Evolutionary conservation across 2,113 vertebrate genomes (phyloP), one percentile per base, ranked within the genome.

Genomic region (Cephalopholis sonnerati): DNA sequence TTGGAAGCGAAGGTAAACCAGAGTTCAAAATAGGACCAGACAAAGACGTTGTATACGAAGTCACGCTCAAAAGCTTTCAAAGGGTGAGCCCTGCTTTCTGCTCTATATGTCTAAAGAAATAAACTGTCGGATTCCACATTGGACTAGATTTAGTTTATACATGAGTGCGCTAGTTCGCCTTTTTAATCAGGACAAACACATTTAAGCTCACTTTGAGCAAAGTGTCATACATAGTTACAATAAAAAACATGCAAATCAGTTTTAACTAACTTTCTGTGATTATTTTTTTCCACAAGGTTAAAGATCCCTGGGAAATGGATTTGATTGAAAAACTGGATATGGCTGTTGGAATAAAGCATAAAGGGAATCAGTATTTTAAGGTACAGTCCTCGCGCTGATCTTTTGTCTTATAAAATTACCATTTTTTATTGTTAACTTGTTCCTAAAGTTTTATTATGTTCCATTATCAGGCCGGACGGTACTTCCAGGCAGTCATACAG

Each of bases 231-330:
- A 36, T 17, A 53, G 10, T 53, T 7, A 7, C 7, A 36, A 36
- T 36, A 36, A 36, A 32, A 59, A 67, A 77, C n/a, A 48, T 22
- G 15, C 65, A 53, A 57, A 51, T 5, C 15, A 46, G 9, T 29
- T 36, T 27, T 63, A 11, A 29, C 15, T 79, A 10, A 57, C 10
- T 54, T 62, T 77, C n/a, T 79, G 27, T 68, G 22, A 24, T 3
- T 20, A 15, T 32, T 67, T 89, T 18, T 81, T 73, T 64, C 32
- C 44, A 72, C 12, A 91, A 99, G 98, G 97, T 97, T 91, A 99
- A 98, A 94, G 98, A 99, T 94, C 96, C 95, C 16, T 99, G 98
- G 98, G 98, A 99, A 95, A 99, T 99, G 97, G 96, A 97, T 86
- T 95, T 97, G 90, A 97, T 95, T 51, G 98, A 99, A 90, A 99